These are phyloP conservation scores for Cheirogaleus medius DNA, from an alignment of 2,113 vertebrate genomes.

Conservation along the genomic window DNA sequence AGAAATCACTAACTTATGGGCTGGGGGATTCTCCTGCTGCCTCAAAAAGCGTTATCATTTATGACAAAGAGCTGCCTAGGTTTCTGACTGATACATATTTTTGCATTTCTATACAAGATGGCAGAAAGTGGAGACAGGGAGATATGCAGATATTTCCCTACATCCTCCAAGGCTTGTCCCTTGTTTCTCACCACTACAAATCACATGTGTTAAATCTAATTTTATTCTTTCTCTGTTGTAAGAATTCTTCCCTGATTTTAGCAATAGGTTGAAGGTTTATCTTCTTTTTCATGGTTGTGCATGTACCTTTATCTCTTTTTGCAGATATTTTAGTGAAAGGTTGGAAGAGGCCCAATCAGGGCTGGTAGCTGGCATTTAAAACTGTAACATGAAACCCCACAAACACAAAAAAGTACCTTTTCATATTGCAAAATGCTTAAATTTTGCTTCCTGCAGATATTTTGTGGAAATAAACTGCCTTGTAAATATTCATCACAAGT, in stretches of 20 bases:
- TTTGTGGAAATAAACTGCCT: slow-evolving; percentile 63
- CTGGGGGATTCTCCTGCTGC: neutral
- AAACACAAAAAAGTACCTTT: neutral
- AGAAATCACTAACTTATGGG: neutral
- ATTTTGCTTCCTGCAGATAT: slow-evolving; percentile 50
- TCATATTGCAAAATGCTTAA: slow-evolving; percentile 26
- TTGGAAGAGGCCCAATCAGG: neutral
- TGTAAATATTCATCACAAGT: slow-evolving; percentile 62
- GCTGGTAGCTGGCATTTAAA: slow-evolving; percentile 42
- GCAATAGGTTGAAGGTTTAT: neutral
- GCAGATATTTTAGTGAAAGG: neutral
- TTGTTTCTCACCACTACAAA: neutral
- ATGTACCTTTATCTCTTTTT: neutral
- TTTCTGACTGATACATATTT: neutral
- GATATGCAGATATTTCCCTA: neutral
- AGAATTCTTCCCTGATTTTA: neutral
- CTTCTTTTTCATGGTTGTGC: neutral
- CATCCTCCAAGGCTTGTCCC: neutral
- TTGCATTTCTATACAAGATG: neutral
- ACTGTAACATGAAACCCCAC: neutral
- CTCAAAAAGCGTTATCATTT: neutral
- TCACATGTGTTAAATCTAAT: neutral
- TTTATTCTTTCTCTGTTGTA: neutral
- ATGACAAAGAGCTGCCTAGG: neutral
- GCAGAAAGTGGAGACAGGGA: neutral